These are phyloP conservation scores for Phasia obesa DNA, from an alignment of 2,888 invertebrate genomes.

Conservation along the genomic window DNA sequence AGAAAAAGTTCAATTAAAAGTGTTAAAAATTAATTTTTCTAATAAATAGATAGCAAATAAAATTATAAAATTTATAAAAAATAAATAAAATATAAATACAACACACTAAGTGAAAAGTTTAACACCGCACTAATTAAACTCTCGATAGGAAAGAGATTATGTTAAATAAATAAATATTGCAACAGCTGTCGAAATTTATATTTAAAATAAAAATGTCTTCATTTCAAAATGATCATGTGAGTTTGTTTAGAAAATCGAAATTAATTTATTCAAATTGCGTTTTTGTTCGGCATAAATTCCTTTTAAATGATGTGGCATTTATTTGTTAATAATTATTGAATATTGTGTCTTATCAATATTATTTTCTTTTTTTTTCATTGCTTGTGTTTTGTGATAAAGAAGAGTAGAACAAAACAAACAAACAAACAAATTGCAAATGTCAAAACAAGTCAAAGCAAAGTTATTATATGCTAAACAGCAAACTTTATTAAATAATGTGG, in stretches of 20 bases:
- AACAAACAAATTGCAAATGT: constrained; percentile 3
- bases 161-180: background rate
- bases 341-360: constrained; percentile 52
- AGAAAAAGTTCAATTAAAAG: background rate
- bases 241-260: constrained; percentile 54
- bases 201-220: constrained; percentile 65
- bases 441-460: constrained; percentile 44
- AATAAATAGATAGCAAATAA: too few relatives aligned
- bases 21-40: background rate
- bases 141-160: too few relatives aligned
- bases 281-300: constrained; percentile 6
- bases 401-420: background rate
- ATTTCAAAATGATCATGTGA: constrained; percentile 72
- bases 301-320: constrained; percentile 62
- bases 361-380: constrained; percentile 14
- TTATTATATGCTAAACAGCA: too few relatives aligned
- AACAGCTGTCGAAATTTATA: background rate
- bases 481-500: constrained; percentile 19
- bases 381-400: constrained; percentile 38
- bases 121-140: too few relatives aligned
- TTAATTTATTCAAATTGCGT: background rate
- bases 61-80: too few relatives aligned
- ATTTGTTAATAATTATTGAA: constrained; percentile 44
- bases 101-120: too few relatives aligned
- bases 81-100: too few relatives aligned